Percentiles rank a stretch among this genome's conserved stretches.
Conservation (phyloP, 2,888 invertebrate genomes). For the Podabrus alpinus region DNA sequence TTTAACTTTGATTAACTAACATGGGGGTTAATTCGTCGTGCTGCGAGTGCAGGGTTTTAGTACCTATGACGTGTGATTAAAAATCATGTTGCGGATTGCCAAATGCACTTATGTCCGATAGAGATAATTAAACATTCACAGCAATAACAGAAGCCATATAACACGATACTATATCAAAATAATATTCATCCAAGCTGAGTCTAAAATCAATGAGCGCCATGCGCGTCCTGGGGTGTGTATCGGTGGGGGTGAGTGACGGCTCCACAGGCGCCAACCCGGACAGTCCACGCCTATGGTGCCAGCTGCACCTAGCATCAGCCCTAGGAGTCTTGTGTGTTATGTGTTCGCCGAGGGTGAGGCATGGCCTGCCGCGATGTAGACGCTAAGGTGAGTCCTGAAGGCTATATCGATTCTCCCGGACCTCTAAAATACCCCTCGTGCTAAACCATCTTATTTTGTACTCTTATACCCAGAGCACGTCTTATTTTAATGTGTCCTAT, state of each 20-base stretch:
- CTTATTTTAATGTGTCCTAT: background rate
- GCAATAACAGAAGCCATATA: slow-evolving; percentile 42
- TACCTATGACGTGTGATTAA: background rate
- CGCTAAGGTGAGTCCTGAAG: slow-evolving; percentile 40
- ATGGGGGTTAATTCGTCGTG: background rate
- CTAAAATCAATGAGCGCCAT: slow-evolving; percentile 54
- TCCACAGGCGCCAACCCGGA: slow-evolving; percentile 53
- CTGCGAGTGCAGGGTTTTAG: background rate
- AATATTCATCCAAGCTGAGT: slow-evolving; percentile 44
- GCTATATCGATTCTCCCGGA: slow-evolving; percentile 35
- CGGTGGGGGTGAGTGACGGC: slow-evolving; percentile 40
- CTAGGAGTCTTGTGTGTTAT: slow-evolving; percentile 51
- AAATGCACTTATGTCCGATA: slow-evolving; percentile 8
- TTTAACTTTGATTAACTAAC: background rate
- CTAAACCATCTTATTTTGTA: slow-evolving; percentile 24
- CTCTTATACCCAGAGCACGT: slow-evolving; percentile 7
- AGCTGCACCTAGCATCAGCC: slow-evolving; percentile 52
- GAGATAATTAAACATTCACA: slow-evolving; percentile 33
- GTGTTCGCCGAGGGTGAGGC: slow-evolving; percentile 48
- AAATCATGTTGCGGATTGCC: background rate
- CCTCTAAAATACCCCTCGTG: slow-evolving; percentile 18
- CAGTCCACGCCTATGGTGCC: slow-evolving; percentile 58
- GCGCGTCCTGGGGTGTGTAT: slow-evolving; percentile 48
- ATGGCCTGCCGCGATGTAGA: slow-evolving; percentile 47
- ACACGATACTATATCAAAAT: slow-evolving; percentile 47